phyloP scores from a whole-genome alignment of 2,888 invertebrate species.

The Scrobipalpa costella region DNA sequence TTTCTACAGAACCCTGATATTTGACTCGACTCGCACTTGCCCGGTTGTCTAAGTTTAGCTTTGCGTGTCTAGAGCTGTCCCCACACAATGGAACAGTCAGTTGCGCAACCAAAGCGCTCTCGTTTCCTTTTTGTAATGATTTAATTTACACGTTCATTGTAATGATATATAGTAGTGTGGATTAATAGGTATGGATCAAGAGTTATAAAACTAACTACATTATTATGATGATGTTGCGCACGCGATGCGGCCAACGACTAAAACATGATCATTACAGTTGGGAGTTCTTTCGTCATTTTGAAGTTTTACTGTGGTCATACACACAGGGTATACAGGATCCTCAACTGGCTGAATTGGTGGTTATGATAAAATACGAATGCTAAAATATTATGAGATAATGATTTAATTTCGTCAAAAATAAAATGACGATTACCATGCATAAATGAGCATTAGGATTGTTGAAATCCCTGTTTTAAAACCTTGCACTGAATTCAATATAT shows the following conservation, averaged over 20 bases:
- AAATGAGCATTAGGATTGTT: too few species aligned
- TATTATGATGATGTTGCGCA: slow-evolving; percentile 48
- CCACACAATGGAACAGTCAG: slow-evolving; percentile 49
- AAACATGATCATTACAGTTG: background rate
- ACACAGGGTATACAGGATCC: background rate
- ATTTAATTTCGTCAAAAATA: too few species aligned
- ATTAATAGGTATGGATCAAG: slow-evolving; percentile 33
- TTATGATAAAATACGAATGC: too few species aligned
- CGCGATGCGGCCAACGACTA: slow-evolving; percentile 37
- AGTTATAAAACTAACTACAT: slow-evolving; percentile 48
- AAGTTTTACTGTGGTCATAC: background rate
- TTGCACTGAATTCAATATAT: too few species aligned
- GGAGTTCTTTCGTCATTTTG: background rate
- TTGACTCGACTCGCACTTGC: background rate
- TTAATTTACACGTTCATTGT: slow-evolving; percentile 54
- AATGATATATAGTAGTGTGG: slow-evolving; percentile 37
- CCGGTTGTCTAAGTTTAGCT: slow-evolving; percentile 36
- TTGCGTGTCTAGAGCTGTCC: slow-evolving; percentile 51
- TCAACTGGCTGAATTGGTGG: too few species aligned
- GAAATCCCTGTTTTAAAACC: too few species aligned
- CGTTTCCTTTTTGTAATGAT: slow-evolving; percentile 51
- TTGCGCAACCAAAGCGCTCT: slow-evolving; percentile 47
- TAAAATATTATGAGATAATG: too few species aligned
- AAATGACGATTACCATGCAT: too few species aligned
- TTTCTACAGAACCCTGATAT: slow-evolving; percentile 37